Conservation (phyloP, 2,113 vertebrate species). For the Lethenteron camtschaticum region DNA sequence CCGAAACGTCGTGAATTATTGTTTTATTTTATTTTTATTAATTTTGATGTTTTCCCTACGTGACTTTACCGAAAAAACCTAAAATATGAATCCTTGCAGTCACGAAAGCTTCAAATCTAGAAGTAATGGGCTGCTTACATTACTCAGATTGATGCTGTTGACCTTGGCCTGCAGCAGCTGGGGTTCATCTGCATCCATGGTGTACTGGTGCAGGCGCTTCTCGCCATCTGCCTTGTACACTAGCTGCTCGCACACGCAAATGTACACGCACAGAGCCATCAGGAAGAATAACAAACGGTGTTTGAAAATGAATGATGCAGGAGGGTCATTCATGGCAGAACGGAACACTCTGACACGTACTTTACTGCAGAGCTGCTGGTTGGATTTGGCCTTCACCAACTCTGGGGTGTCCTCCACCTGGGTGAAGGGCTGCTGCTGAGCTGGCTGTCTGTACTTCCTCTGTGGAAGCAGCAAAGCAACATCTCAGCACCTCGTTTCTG, state of each 20-base stretch:
- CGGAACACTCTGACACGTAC: background rate
- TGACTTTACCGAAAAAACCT: no score
- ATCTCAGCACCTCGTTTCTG: no score
- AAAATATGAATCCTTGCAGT: no score
- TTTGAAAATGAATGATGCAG: no score
- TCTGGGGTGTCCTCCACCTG: background rate
- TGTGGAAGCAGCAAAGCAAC: background rate
- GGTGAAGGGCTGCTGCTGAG: constrained; percentile 1
- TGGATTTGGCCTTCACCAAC: background rate
- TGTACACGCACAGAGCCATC: no score
- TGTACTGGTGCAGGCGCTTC: constrained; percentile 58
- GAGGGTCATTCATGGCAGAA: no score
- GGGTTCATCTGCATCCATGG: constrained; percentile 51
- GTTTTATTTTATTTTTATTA: no score
- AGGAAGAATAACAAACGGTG: no score
- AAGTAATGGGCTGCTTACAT: constrained; percentile 25
- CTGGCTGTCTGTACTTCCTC: constrained; percentile 4
- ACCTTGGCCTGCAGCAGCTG: constrained; percentile 69
- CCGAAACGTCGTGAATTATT: no score
- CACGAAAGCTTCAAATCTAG: no score
- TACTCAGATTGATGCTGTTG: constrained; percentile 74
- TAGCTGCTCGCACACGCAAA: constrained; percentile 20
- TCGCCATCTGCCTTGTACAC: constrained; percentile 71
- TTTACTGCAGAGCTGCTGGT: constrained; percentile 1
- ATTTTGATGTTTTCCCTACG: no score